Evolutionary conservation across 2,797 vertebrate genomes (phyloP), one percentile per base, ranked within the genome.

Genomic region (Anguilla anguilla): DNA sequence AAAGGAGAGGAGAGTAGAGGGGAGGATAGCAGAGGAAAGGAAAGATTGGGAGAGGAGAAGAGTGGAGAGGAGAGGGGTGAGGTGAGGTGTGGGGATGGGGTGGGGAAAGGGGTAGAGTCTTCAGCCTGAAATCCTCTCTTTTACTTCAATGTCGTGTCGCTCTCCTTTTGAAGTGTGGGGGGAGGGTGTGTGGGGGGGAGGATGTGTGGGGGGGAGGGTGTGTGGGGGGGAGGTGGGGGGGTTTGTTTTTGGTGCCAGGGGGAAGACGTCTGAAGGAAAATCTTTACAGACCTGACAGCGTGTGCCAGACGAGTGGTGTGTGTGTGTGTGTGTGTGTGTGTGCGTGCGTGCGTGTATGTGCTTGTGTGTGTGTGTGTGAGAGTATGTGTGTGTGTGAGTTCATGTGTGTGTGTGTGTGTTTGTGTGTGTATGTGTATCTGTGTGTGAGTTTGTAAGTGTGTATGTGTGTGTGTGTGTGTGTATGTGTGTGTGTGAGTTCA

Each of bases 191-290:
- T n/a, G 87, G 89, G 90, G 89, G 89, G 93, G 88, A 72, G 28
- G 72, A 89, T n/a, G n/a, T n/a, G n/a, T n/a, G n/a, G 85, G 84
- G 79, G n/a, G 0, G 4, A 81, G 84, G 1, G 53, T 2, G 49
- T 6, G 6, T 2, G 87, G 89, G 90, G 89, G 93, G 88, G 28
- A 72, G 89, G 88, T 87, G 46, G 90, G 92, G n/a, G 92, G 92
- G 93, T 92, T 92, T 95, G 93, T 46, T 94, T 92, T 94, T 91
- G 89, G 91, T 93, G 94, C 95, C 95, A 95, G 93, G 91, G 93
- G 94, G 93, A 93, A 95, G 93, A 92, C 90, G 92, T 95, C 93
- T 95, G 94, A 96, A 95, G 94, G 93, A 95, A 96, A 95, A 96
- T 96, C 95, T 96, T 96, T 96, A 94, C 93, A 93, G 92, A 90